These are phyloP conservation scores for Thamnophis sirtalis DNA, from an alignment of 2,113 vertebrate genomes.

Conservation along the genomic window DNA sequence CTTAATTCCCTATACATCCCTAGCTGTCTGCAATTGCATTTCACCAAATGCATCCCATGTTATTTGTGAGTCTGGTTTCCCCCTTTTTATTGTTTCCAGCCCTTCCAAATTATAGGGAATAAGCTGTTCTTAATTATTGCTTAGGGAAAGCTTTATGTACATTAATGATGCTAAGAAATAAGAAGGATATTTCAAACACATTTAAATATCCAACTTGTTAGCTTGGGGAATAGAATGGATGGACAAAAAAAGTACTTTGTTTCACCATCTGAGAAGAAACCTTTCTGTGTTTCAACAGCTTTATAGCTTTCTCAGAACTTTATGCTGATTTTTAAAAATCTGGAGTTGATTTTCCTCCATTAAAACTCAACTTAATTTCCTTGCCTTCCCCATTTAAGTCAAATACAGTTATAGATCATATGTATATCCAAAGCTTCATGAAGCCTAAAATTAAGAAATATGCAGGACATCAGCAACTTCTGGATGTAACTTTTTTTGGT, in stretches of 20 bases:
- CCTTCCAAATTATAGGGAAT: not conserved
- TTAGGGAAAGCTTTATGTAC: not conserved
- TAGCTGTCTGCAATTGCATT: not conserved
- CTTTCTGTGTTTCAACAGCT: not conserved
- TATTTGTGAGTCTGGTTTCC: not conserved
- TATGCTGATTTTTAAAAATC: not conserved
- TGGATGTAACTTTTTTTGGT: not conserved
- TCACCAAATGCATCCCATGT: not conserved
- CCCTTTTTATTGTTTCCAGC: not conserved
- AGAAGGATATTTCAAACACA: not conserved
- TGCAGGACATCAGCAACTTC: not conserved
- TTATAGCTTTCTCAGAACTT: not conserved
- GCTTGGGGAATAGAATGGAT: not conserved
- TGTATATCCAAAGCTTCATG: not conserved
- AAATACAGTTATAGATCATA: not conserved
- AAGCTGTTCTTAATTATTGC: not conserved
- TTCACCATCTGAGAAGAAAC: not conserved
- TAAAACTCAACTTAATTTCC: not conserved
- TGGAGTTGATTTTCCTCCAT: not conserved
- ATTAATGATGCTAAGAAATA: not conserved
- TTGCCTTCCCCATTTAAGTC: conserved; percentile 8
- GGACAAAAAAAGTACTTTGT: not conserved
- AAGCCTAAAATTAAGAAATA: conserved; percentile 4
- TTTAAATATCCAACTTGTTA: not conserved
- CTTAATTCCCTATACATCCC: not conserved